A percentile compares a stretch with the other conserved stretches of the same genome.
Evolutionary conservation across 1,140 invertebrate genomes (phyloP).

Genomic region (Mesaphorura yosii): DNA sequence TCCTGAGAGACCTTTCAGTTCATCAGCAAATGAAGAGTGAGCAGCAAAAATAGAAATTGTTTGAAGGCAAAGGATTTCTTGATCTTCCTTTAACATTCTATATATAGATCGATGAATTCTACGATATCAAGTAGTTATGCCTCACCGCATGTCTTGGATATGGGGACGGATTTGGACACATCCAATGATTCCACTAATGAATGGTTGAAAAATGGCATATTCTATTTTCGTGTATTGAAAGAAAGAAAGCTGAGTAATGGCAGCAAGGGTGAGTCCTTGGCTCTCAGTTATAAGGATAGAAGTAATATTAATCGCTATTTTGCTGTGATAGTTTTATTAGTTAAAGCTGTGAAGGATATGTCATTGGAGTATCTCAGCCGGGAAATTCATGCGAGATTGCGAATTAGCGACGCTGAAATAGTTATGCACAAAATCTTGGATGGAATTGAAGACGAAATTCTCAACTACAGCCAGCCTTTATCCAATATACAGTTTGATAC

Average conservation of each 20-base stretch:
- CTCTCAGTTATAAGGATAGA: not conserved
- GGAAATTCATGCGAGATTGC: not conserved
- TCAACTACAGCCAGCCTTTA: not conserved
- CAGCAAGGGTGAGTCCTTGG: not conserved
- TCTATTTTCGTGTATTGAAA: not conserved
- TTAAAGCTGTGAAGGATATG: not conserved
- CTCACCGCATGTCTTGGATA: slow-evolving; percentile 5
- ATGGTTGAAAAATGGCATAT: not conserved
- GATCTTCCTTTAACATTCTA: too few species aligned
- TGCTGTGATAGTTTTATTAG: not conserved
- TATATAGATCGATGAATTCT: too few species aligned
- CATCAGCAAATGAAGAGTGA: too few species aligned
- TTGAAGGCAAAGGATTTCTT: too few species aligned
- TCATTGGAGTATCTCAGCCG: not conserved
- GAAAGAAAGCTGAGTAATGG: not conserved
- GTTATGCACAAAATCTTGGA: not conserved
- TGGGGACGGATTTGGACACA: not conserved
- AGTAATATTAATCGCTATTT: not conserved
- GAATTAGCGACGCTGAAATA: not conserved
- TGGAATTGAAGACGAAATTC: not conserved
- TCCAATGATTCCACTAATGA: not conserved
- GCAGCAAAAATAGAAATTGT: too few species aligned
- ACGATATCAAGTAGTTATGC: too few species aligned
- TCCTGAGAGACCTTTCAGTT: too few species aligned
- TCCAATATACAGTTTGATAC: not conserved